Evolutionary conservation across 2,113 vertebrate genomes (phyloP).

Genomic region (Coryphaenoides rupestris): DNA sequence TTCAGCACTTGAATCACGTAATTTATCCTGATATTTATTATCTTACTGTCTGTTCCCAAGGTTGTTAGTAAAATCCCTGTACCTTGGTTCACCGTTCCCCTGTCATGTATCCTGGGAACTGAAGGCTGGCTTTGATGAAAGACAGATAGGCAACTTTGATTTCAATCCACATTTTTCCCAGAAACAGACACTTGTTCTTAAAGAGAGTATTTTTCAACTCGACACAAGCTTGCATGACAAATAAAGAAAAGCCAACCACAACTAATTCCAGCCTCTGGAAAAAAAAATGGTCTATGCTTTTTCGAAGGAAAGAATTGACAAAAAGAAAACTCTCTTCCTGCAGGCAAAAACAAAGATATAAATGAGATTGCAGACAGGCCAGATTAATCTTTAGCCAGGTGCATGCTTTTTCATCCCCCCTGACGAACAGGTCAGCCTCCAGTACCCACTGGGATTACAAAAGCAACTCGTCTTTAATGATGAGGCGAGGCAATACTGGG

Average conservation of each 20-base stretch:
- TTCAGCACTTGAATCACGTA: slow-evolving; percentile 32
- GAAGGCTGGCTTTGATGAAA: background rate
- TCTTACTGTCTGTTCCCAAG: slow-evolving; percentile 16
- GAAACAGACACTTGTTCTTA: background rate
- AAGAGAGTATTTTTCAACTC: background rate
- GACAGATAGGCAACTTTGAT: background rate
- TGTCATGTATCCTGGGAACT: slow-evolving; percentile 2
- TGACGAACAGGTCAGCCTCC: slow-evolving; percentile 6
- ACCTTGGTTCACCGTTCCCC: slow-evolving; percentile 11
- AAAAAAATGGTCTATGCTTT: slow-evolving; percentile 4
- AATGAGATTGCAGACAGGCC: slow-evolving; percentile 8
- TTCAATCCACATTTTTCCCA: background rate
- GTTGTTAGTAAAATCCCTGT: slow-evolving; percentile 3
- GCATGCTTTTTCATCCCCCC: background rate
- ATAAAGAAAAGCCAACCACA: slow-evolving; percentile 6
- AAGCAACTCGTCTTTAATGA: slow-evolving; percentile 44
- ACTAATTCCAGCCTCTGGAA: slow-evolving; percentile 2
- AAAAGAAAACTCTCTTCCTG: slow-evolving; percentile 1
- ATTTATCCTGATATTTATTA: slow-evolving; percentile 40
- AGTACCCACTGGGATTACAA: slow-evolving; percentile 27
- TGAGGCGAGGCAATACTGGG: slow-evolving; percentile 16
- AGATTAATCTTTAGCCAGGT: background rate
- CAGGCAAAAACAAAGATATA: background rate
- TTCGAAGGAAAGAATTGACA: slow-evolving; percentile 5
- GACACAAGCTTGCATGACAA: slow-evolving; percentile 11